Base-by-base conservation (phyloP, 2,888 invertebrate species). In the Sussaba pulchella region DNA sequence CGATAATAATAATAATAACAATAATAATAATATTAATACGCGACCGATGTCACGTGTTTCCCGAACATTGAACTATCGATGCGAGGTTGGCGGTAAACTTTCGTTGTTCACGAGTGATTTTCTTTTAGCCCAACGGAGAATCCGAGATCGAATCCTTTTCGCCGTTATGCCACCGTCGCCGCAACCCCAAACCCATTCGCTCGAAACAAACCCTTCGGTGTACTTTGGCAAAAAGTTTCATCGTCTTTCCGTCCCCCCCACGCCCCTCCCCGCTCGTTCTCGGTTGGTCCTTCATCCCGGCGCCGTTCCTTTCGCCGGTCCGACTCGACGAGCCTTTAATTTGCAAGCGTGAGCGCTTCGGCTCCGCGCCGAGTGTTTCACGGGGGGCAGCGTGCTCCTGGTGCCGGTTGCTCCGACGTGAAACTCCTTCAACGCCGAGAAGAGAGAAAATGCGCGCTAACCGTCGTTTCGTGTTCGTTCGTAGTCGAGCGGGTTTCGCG, bases 191-290 rank as follows among this genome's bases (percentile, higher is more conserved):
- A 64, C 66, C 72, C 72, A 66, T 72, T 72, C 59, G 59, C 50
- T 31, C 43, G 21, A n/a, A 61, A 52, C 24, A 10, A n/a, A n/a
- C n/a, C 67, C 66, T 45, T 43, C 50, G 57, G 71, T 66, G 64
- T 73, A 81, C 81, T 81, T 73, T 69, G n/a, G 76, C 69, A 72
- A 69, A 79, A 81, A 81, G 81, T 81, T 81, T 69, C 72, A 81
- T 73, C 81, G 76, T 77, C 81, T 80, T 80, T 76, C 45, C 47
- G 52, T 17, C 75, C 61, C 66, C 31, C 41, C 63, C 45, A 12
- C 45, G 50, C 63, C 31, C 52, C 70, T 39, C 61, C 59, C 39
- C 71, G 64, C 66, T 72, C 76, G 73, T 70, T 64, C 79, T 74
- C 64, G 39, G 43, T 36, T 31, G 31, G 57, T 54, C 21, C 57